Evolutionary conservation across 2,797 vertebrate genomes (phyloP), one percentile per base, ranked within the genome.

Genomic region (Limnodromus scolopaceus): DNA sequence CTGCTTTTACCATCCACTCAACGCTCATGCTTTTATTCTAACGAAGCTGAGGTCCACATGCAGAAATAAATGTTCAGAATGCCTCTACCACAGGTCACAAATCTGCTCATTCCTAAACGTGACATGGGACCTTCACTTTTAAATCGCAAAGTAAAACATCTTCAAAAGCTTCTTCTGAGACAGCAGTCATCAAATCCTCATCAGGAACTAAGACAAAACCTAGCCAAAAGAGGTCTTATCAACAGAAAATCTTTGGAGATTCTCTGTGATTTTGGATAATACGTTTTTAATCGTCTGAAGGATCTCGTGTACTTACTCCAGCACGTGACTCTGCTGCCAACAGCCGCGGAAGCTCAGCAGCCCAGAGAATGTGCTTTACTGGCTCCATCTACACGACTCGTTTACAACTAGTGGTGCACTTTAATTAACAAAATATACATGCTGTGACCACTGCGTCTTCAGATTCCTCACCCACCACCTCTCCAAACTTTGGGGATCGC

Each of bases 11-110:
- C 96, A 97, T 71, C 95, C 96, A 95, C 93, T 89, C 79, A 82
- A 96, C 94, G 94, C 72, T 95, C 95, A 96, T 94, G 96, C 94
- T 96, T 96, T 93, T 95, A 94, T 45, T 94, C 94, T 95, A 96
- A 93, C 75, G 71, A 94, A 96, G 93, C 93, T 85, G 85, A 95
- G 95, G 93, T 87, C 94, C 90, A 74, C 74, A 81, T 90, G 93
- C 84, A 96, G 96, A 92, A 91, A 92, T 84, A 84, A 93, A 96
- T 49, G 77, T 66, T 70, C 70, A 55, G 41, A 34, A 39, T 13
- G 45, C 55, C 85, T 46, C 87, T 85, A 68, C 2, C 4, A 81
- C 68, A 90, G 78, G 46, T 53, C 55, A 84, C 84, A 75, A 87
- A 88, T 79, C 83, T 80, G 66, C 84, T 94, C 68, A 12, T 55